Evolutionary conservation across 2,888 invertebrate species (phyloP), one percentile per base, ranked within the genome.

Genomic region (Eupithecia exiguata): DNA sequence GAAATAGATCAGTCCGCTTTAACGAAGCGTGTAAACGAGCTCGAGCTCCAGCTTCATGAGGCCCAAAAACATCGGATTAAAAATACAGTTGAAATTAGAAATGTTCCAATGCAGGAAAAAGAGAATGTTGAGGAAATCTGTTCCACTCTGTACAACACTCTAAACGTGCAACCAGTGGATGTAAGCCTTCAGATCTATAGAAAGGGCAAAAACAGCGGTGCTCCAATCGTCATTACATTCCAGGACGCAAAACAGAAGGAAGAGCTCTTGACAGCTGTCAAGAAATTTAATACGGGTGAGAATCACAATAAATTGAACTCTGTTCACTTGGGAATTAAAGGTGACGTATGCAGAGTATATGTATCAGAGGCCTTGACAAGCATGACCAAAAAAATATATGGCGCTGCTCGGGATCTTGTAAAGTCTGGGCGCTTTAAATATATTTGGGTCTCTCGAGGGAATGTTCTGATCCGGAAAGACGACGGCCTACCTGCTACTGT

Each of bases 361-460:
- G 6, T 61, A 16, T 61, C 61, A 3, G 61, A 61, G 30, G 61
- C 61, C 16, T 25, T 61, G 30, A 61, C 61, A 30, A 61, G 14
- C 12, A 30, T 61, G 61, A 61, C 61, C 25, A 61, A 61, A 61
- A 25, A 61, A 61, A 61, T 61, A 30, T 30, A 61, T 61, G 6
- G 30, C 5, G 61, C 25, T 30, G 61, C 61, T 61, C 30, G 61
- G 16, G 25, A 30, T 14, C 30, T 61, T 25, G 61, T 61, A 4
- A 61, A 61, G 35, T 16, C 25, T 61, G 61, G 35, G 21, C 16
- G 14, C 30, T 61, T 61, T 21, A 61, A 61, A 30, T 35, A 30
- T 30, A 30, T 16, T 30, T 61, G 61, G 61, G 30, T 30, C 14
- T 61, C 61, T 16, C 61, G 61, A 14, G 61, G 61, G 1, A 61